Base-by-base conservation (phyloP, 2,113 vertebrate species). In the Aspidoscelis tigris region DNA sequence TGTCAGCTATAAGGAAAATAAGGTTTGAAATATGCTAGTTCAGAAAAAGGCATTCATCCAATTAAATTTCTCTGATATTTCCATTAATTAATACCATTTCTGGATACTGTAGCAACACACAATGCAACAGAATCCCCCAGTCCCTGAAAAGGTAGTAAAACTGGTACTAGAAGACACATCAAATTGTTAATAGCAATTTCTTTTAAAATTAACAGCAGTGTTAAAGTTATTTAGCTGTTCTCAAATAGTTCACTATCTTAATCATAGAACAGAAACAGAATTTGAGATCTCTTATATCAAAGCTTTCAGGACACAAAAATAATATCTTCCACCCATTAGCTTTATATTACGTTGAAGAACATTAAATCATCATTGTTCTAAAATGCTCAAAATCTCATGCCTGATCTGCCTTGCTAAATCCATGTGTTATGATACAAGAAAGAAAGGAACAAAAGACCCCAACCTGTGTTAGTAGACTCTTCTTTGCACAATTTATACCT, bases 401-500 rank as follows among this genome's bases (percentile, higher is more conserved):
- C 33, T 68, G 5, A 33, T 64, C 33, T 58, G 33, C 33, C n/a
- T 26, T 3, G 20, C 10, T 7, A 3, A 2, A 20, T 2, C 6
- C 21, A 39, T 41, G 58, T 72, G 22, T 26, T 33, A n/a, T 18
- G 55, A 9, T 66, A 14, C 22, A 53, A 9, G 70, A 44, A 76
- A 75, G 50, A 72, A 43, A 41, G n/a, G 14, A 33, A 39, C 12
- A 11, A 18, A 65, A 11, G 10, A 33, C 1, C 84, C 96, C 91
- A 86, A 97, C 97, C 79, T 91, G 91, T 61, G 97, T 83, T 4
- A 98, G 90, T 16, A 91, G 71, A n/a, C 84, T 94, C 55, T 70
- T 89, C 64, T 85, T 93, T 83, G 21, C 90, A 93, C 96, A 97
- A 83, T 95, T 97, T 93, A 96, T 95, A 12, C 96, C 97, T 41